Conservation (phyloP, 2,888 invertebrate genomes). For the Gymnocheta viridis region DNA sequence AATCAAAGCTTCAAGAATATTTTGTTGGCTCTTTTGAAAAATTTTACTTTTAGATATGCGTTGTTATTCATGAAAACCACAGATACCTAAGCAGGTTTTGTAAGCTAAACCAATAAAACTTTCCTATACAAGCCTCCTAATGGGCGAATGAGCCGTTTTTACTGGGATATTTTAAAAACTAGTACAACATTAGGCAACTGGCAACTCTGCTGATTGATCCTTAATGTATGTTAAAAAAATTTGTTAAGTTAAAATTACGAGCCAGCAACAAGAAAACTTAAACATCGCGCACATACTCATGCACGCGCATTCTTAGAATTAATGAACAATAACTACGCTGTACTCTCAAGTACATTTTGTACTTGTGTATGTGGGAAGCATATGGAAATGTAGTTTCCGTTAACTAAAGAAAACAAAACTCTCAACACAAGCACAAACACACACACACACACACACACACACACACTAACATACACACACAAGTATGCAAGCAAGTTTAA, state of each 20-base stretch:
- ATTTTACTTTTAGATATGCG: too few relatives aligned
- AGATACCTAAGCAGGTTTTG: too few relatives aligned
- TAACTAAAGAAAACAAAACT: conserved; percentile 40
- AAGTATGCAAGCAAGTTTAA: conserved; percentile 6
- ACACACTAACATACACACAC: not conserved
- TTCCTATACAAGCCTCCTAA: too few relatives aligned
- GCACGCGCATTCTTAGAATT: not conserved
- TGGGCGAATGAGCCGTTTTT: too few relatives aligned
- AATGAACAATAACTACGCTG: conserved; percentile 41
- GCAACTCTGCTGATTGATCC: conserved; percentile 5
- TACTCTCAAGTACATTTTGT: conserved; percentile 10
- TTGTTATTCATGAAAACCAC: too few relatives aligned
- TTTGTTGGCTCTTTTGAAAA: too few relatives aligned
- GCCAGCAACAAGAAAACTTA: conserved; percentile 23
- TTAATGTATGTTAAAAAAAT: not conserved
- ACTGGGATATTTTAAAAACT: too few relatives aligned
- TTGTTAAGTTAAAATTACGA: conserved; percentile 12
- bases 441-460: not conserved
- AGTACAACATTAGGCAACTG: not conserved
- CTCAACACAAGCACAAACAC: conserved; percentile 9
- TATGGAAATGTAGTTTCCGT: conserved; percentile 32
- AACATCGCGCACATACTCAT: not conserved
- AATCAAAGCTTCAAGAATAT: too few relatives aligned
- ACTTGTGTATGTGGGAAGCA: not conserved
- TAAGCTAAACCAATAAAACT: too few relatives aligned